Evolutionary conservation across 2,888 invertebrate species (phyloP).

Genomic region (Ophraella communa): DNA sequence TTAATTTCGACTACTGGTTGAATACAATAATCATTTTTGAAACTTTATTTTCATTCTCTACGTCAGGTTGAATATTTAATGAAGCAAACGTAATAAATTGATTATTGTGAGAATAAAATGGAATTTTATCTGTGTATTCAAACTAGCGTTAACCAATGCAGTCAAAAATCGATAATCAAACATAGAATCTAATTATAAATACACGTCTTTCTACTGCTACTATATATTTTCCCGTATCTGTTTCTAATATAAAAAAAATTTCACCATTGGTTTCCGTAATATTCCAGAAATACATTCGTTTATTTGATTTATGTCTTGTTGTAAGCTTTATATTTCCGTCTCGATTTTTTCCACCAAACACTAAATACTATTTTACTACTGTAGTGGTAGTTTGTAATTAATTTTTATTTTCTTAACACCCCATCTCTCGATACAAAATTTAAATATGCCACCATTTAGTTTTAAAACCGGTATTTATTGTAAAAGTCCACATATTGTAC

Average conservation of each 20-base stretch:
- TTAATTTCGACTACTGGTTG: not conserved
- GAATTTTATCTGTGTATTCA: too few species aligned
- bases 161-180: not conserved
- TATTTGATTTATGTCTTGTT: constrained; percentile 3
- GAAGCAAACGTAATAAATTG: not conserved
- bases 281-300: constrained; percentile 5
- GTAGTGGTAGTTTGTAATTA: too few species aligned
- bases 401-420: too few species aligned
- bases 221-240: not conserved
- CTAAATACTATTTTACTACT: too few species aligned
- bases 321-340: not conserved
- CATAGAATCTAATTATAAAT: not conserved
- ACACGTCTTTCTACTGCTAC: not conserved
- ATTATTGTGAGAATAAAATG: too few species aligned
- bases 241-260: not conserved
- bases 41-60: too few species aligned
- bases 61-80: not conserved
- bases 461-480: too few species aligned
- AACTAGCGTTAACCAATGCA: too few species aligned
- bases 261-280: not conserved
- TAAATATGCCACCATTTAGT: too few species aligned
- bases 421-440: too few species aligned
- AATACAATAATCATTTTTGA: not conserved
- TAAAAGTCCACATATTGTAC: too few species aligned
- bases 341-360: not conserved